Base-by-base conservation (phyloP, 2,113 vertebrate species). In the Semicossyphus pulcher region DNA sequence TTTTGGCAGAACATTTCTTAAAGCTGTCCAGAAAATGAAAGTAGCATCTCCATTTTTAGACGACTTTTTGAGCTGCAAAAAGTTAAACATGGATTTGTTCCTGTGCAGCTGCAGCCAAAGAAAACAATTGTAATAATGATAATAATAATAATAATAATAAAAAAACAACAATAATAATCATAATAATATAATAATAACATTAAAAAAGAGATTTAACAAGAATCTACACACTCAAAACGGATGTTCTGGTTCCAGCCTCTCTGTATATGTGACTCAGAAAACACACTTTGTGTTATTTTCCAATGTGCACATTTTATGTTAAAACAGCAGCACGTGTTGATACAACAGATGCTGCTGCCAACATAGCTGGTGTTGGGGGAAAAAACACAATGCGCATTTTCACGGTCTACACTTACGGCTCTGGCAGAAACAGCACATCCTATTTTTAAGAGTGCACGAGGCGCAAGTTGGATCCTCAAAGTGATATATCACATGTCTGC, bases 191-290 rank as follows among this genome's bases (percentile, higher is more conserved):
- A 90, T 88, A 88, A 93, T 88, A 88, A 93, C 78, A 87, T 95
- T 96, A 96, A 96, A 95, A 91, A 96, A 94, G 92, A 95, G 93
- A 95, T 95, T 95, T 57, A 96, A 96, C 94, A 95, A 94, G 94
- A 96, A 94, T 94, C 89, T 91, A 93, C 68, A 79, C 69, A 10
- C 70, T 84, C 69, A 48, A 85, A 83, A 70, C 88, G 74, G 74
- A 83, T 69, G 74, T 64, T 69, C 71, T 79, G 79, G 10, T 81
- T 82, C 69, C 70, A 20, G 70, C 80, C 28, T 60, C 60, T 72
- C 44, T 14, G 62, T 61, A 69, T 7, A 62, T 65, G 72, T 31
- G 14, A 42, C 39, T 59, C 47, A 28, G 28, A 41, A 74, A 84
- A 80, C 48, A 23, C 36, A 23, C 41, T n/a, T 64, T 64, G 36